Conservation (phyloP, 2,888 invertebrate species). For the Leucoma salicis region DNA sequence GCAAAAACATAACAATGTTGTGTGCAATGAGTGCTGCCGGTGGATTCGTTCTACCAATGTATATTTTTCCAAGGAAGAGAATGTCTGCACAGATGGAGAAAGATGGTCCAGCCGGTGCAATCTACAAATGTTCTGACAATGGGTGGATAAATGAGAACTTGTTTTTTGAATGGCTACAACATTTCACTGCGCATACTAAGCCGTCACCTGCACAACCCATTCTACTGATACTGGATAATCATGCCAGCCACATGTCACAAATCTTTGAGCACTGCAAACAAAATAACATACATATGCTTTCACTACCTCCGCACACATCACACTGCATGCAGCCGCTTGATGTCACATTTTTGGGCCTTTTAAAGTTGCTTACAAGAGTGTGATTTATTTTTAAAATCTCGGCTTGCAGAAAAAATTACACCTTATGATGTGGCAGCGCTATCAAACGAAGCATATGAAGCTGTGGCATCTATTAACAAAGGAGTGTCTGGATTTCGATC, state of each 20-base stretch:
- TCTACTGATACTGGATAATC: constrained; percentile 6
- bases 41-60: constrained; percentile 20
- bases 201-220: constrained; percentile 5
- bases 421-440: too few relatives aligned
- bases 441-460: too few relatives aligned
- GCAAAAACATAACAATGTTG: constrained; percentile 19
- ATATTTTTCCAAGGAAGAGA: constrained; percentile 21
- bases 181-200: constrained; percentile 10
- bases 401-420: too few relatives aligned
- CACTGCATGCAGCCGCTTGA: constrained; percentile 11
- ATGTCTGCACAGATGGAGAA: constrained; percentile 18
- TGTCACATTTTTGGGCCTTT: constrained; percentile 6
- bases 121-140: constrained; percentile 5
- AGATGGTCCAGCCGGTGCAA: constrained; percentile 15
- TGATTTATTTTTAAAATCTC: too few relatives aligned
- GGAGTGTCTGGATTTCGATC: too few relatives aligned
- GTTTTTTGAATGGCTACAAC: constrained; percentile 27
- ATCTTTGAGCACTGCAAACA: not conserved
- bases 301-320: constrained; percentile 27
- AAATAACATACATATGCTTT: constrained; percentile 18
- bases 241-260: constrained; percentile 4
- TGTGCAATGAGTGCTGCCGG: constrained; percentile 15
- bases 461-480: too few relatives aligned
- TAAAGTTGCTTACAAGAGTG: too few relatives aligned
- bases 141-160: constrained; percentile 21